A percentile compares a stretch with the other conserved stretches of the same genome.
Conservation (phyloP, 2,888 invertebrate genomes). For the Eupithecia subfuscata region DNA sequence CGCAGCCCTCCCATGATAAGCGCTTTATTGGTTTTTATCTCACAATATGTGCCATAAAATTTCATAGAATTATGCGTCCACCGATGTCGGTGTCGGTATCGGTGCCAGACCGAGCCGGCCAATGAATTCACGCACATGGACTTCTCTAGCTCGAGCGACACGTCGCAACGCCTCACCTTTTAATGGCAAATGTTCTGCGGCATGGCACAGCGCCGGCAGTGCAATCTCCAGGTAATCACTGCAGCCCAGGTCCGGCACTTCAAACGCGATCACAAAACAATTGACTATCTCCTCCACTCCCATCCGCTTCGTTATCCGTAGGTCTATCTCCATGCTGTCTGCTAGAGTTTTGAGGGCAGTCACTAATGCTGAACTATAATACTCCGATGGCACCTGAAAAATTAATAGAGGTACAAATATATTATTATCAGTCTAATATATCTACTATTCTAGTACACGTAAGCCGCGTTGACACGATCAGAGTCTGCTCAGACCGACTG, state of each 20-base stretch:
- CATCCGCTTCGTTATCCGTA: slow-evolving; percentile 82
- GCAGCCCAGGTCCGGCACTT: slow-evolving; percentile 89
- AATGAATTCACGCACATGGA: too few relatives aligned
- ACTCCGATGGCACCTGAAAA: slow-evolving; percentile 75
- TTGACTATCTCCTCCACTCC: slow-evolving; percentile 84
- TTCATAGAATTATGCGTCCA: too few relatives aligned
- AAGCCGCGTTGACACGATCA: too few relatives aligned
- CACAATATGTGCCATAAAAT: too few relatives aligned
- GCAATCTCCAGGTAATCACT: slow-evolving; percentile 93
- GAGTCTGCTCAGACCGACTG: too few relatives aligned
- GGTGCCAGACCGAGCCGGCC: too few relatives aligned
- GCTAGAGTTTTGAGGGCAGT: slow-evolving; percentile 89
- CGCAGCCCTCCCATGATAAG: too few relatives aligned
- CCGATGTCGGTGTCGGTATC: too few relatives aligned
- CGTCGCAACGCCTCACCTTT: slow-evolving; percentile 64
- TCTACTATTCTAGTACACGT: too few relatives aligned
- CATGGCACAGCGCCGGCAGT: slow-evolving; percentile 90
- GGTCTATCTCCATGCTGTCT: slow-evolving; percentile 88
- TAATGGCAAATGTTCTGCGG: slow-evolving; percentile 89
- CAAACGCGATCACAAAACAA: slow-evolving; percentile 89
- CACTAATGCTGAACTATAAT: slow-evolving; percentile 86
- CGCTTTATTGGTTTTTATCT: too few relatives aligned
- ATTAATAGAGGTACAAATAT: neutral
- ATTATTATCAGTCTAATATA: too few relatives aligned
- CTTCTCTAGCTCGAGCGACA: too few relatives aligned